These are phyloP conservation scores for Sciurus niger DNA, from an alignment of 2,113 vertebrate species.

Conservation along the genomic window DNA sequence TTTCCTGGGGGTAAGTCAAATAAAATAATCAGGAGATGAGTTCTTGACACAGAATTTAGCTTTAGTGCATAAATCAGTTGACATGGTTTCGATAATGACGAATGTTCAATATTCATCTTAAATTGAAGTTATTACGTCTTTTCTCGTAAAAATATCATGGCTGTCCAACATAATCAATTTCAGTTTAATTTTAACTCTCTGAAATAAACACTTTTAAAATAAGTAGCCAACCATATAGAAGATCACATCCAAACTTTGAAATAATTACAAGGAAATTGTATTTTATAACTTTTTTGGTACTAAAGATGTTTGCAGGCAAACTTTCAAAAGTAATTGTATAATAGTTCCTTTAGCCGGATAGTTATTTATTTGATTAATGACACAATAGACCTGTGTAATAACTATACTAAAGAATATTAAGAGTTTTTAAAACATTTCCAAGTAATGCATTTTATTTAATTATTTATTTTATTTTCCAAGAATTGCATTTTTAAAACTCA, in stretches of 20 bases:
- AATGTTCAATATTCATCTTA: background rate
- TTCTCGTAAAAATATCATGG: constrained; percentile 80
- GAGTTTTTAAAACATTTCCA: constrained; percentile 13
- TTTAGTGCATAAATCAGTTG: constrained; percentile 88
- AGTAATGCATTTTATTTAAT: background rate
- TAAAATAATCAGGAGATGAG: constrained; percentile 94
- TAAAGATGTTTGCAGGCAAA: background rate
- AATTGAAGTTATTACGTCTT: constrained; percentile 76
- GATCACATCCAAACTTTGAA: background rate
- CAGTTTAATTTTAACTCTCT: constrained; percentile 62
- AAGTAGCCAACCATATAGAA: background rate
- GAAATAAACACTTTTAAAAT: background rate
- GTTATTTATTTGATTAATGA: background rate
- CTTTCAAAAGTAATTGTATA: background rate
- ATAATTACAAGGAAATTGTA: background rate
- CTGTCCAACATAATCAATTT: constrained; percentile 74
- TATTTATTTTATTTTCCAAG: background rate
- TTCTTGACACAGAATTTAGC: constrained; percentile 93
- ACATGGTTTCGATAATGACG: constrained; percentile 80
- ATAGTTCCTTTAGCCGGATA: background rate
- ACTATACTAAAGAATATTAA: background rate
- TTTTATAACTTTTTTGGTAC: background rate
- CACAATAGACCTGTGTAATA: background rate
- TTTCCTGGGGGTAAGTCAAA: constrained; percentile 99
- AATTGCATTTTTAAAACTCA: background rate